A percentile compares a stretch with the other conserved stretches of the same genome.
These are phyloP conservation scores for Tadarida brasiliensis DNA, from an alignment of 2,797 vertebrate genomes.

Conservation along the genomic window DNA sequence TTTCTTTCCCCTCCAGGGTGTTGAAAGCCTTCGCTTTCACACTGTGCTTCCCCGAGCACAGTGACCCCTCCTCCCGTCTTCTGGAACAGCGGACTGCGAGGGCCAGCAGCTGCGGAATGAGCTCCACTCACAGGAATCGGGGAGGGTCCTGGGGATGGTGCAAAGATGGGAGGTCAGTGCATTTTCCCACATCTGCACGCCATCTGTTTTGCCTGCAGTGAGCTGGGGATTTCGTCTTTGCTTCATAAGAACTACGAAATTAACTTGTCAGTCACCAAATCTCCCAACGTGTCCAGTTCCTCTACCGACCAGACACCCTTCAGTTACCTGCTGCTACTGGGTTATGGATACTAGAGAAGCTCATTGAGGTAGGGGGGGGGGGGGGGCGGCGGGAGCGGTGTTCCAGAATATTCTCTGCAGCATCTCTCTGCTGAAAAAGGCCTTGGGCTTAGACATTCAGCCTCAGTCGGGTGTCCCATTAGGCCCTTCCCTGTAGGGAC, in stretches of 20 bases:
- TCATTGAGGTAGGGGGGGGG: not conserved
- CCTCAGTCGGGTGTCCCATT: not conserved
- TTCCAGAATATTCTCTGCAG: not conserved
- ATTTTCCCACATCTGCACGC: not conserved
- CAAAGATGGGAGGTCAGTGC: not conserved
- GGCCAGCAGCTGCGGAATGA: slow-evolving; percentile 14
- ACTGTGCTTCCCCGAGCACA: not conserved
- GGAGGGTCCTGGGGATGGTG: not conserved
- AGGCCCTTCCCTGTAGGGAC: not conserved
- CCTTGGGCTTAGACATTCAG: not conserved
- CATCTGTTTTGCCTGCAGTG: slow-evolving; percentile 17
- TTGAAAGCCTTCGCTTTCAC: slow-evolving; percentile 6
- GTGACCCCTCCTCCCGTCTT: not conserved
- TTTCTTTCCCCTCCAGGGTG: not conserved
- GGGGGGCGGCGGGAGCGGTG: no score
- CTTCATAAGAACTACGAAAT: slow-evolving; percentile 27
- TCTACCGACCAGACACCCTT: not conserved
- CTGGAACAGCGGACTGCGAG: not conserved
- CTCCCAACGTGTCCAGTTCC: not conserved
- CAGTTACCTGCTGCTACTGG: not conserved
- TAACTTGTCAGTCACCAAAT: not conserved
- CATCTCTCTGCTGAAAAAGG: not conserved
- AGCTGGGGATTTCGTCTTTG: not conserved
- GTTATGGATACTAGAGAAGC: not conserved
- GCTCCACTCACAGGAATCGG: not conserved